Evolutionary conservation across 2,888 invertebrate genomes (phyloP).

Genomic region (Maniola hyperantus): DNA sequence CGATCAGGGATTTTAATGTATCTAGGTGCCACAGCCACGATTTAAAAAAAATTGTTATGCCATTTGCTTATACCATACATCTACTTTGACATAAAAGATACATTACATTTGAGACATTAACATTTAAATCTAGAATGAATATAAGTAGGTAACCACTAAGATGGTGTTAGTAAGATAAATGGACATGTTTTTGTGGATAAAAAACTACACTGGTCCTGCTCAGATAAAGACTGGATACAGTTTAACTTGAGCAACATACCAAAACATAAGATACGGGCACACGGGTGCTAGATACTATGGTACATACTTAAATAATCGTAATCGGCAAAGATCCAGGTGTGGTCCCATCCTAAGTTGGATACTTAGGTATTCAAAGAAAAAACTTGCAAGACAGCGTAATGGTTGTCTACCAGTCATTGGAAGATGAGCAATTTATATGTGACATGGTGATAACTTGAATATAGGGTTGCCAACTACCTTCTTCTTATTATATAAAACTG

Average conservation of each 20-base stretch:
- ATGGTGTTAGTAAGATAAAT: too few relatives aligned
- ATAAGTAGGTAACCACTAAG: not conserved
- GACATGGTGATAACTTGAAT: slow-evolving; percentile 9
- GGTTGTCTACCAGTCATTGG: not conserved
- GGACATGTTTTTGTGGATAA: too few relatives aligned
- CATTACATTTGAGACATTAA: too few relatives aligned
- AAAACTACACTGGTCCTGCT: too few relatives aligned
- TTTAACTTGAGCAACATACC: too few relatives aligned
- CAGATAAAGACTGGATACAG: not conserved
- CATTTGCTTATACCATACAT: too few relatives aligned
- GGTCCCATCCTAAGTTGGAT: not conserved
- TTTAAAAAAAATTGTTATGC: too few relatives aligned
- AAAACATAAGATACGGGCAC: too few relatives aligned
- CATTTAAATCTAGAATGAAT: not conserved
- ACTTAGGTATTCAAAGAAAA: not conserved
- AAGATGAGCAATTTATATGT: slow-evolving; percentile 1
- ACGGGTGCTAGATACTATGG: too few relatives aligned
- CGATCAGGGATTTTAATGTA: not conserved
- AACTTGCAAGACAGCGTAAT: not conserved
- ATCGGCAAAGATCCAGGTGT: not conserved
- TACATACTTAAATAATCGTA: not conserved
- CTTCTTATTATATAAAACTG: not conserved
- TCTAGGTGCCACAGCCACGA: too few relatives aligned
- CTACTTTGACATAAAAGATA: too few relatives aligned
- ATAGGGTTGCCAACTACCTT: not conserved